Base-by-base conservation (phyloP, 2,888 invertebrate species). In the Sphinx pinastri region DNA sequence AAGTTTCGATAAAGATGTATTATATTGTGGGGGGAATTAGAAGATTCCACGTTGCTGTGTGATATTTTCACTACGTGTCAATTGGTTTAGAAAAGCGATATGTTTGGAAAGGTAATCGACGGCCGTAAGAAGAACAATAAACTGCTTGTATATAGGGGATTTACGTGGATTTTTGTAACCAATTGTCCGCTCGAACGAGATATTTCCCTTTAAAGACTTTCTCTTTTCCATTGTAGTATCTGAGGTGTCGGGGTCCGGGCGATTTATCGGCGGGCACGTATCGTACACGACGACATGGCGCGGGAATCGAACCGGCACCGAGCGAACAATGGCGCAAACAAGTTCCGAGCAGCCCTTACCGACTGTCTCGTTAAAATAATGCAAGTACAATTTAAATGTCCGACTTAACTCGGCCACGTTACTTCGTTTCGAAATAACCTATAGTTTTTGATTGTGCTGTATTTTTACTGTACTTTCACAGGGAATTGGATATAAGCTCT, bases 191-290 rank as follows among this genome's bases (percentile, higher is more conserved):
- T 80, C 80, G 76, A 81, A 75, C 79, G 83, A 81, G 82, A 88
- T 85, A 90, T 87, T 87, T 88, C 88, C 55, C 86, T 85, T 78
- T 59, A 70, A 75, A 81, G 78, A 91, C 92, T 93, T 92, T 92
- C 93, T 91, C 92, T 86, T 86, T 85, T 76, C 88, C 90, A 90
- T 92, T 92, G 92, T 91, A 83, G 85, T 89, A 86, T 85, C 84
- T 76, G 82, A 86, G 88, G 91, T 92, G 91, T 89, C 85, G 87
- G 86, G 79, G 79, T 74, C 74, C 71, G 73, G 68, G 82, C 88
- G 85, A 92, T 93, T 93, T 93, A 92, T 92, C 84, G 86, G 77
- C 79, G 80, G 77, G 80, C 84, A 78, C 79, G 81, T 83, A 89
- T 88, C 89, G 86, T 84, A 84, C 89, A 87, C 79, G 76, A 81